These are phyloP conservation scores for Malthinus flaveolus DNA, from an alignment of 2,888 invertebrate species.

Conservation along the genomic window DNA sequence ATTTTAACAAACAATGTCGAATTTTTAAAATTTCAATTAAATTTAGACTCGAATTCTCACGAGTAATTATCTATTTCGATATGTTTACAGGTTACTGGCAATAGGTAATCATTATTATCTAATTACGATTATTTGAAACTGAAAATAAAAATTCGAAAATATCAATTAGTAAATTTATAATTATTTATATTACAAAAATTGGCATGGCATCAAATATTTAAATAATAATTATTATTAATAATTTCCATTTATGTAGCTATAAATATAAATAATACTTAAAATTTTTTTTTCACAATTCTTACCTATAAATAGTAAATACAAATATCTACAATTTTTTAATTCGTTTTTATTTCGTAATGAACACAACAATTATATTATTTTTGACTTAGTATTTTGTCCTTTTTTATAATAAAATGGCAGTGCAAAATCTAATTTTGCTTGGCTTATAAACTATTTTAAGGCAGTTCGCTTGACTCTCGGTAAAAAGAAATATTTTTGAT, in stretches of 20 bases:
- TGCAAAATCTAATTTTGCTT: slow-evolving; percentile 13
- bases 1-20: no score
- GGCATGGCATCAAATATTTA: slow-evolving; percentile 2
- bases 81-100: no score
- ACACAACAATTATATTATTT: slow-evolving; percentile 18
- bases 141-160: no score
- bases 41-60: no score
- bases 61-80: no score
- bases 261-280: not conserved
- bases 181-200: not conserved
- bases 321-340: slow-evolving; percentile 16
- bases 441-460: not conserved
- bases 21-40: no score
- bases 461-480: slow-evolving; percentile 4
- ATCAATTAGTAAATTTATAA: no score
- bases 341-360: slow-evolving; percentile 19
- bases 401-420: slow-evolving; percentile 23
- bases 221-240: not conserved
- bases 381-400: slow-evolving; percentile 16
- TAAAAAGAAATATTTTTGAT: slow-evolving; percentile 6
- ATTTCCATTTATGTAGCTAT: not conserved
- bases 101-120: no score
- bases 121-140: no score
- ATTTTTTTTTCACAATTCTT: slow-evolving; percentile 9
- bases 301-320: slow-evolving; percentile 19